Evolutionary conservation across 2,113 vertebrate genomes (phyloP), one percentile per base, ranked within the genome.

Genomic region (Ivindomyrus marchei): DNA sequence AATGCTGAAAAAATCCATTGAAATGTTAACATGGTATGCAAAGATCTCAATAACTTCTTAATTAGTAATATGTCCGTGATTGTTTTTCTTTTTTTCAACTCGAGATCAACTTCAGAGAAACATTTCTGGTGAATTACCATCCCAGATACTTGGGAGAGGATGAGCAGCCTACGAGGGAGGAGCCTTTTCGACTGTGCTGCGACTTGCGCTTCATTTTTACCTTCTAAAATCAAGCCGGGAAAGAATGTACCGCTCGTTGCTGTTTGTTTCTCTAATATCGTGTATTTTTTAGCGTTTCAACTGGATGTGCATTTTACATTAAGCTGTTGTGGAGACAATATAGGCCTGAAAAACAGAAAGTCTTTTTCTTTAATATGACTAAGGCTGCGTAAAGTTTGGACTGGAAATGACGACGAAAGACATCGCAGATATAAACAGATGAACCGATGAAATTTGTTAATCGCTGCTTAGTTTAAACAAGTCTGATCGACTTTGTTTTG

Each of bases 41-140:
- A 91, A 91, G 91, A 92, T 52, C 91, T 90, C 91, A 91, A 27
- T 92, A 45, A 56, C 91, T 90, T 92, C 90, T 92, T 92, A 92
- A 93, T 94, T 93, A 92, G 93, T 42, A 90, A 74, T 91, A 95
- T 95, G 93, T 92, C 95, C 93, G 95, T 95, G 95, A 95, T 91
- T 95, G 96, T 95, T 47, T 89, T 92, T 93, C 93, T 93, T 92
- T 89, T 93, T 93, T 93, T 92, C 92, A 93, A 92, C 93, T 91
- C 91, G 91, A 87, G 90, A 88, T 89, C 58, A 92, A 91, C 89
- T 93, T 92, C 94, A 92, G 93, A 94, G 87, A 85, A 66, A 85
- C 90, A 88, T 77, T 94, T 95, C 92, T 94, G 92, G 93, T 94
- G 91, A 56, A 92, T 92, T 92, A 56, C 74, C 92, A 89, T 89